A percentile compares a stretch with the other conserved stretches of the same genome.
Evolutionary conservation across 2,888 invertebrate species (phyloP).

Genomic region (Nomada goodeniana): DNA sequence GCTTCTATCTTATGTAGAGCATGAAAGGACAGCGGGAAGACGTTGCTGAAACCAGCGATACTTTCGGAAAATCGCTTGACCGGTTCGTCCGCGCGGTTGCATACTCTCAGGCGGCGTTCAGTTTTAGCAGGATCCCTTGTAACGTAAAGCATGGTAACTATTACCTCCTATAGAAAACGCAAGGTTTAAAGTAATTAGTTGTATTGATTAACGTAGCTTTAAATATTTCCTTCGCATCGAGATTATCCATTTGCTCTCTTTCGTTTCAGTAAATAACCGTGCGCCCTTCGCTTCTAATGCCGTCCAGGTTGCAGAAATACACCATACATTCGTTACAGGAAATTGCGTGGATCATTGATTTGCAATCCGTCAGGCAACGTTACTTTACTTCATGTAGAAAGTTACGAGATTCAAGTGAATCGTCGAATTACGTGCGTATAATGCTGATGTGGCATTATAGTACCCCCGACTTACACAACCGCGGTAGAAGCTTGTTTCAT

Average conservation of each 20-base stretch:
- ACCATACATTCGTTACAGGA: neutral
- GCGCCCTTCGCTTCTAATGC: no score
- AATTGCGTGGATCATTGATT: conserved; percentile 27
- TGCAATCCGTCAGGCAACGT: neutral
- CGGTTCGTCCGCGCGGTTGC: neutral
- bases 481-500: conserved; percentile 16
- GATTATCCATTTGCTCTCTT: neutral
- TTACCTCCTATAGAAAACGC: neutral
- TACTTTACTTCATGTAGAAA: conserved; percentile 30
- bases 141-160: neutral
- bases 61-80: neutral
- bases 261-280: neutral
- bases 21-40: neutral
- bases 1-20: conserved; percentile 13
- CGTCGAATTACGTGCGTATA: conserved; percentile 35
- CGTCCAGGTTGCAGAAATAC: neutral
- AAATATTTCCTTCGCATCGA: neutral
- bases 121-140: neutral
- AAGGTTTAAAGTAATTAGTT: neutral
- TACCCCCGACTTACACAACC: conserved; percentile 29
- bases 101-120: neutral
- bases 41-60: neutral
- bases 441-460: conserved; percentile 23
- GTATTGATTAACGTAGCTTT: neutral
- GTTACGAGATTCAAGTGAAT: conserved; percentile 34